Conservation (phyloP, 2,888 invertebrate genomes). For the Sesia bembeciformis region DNA sequence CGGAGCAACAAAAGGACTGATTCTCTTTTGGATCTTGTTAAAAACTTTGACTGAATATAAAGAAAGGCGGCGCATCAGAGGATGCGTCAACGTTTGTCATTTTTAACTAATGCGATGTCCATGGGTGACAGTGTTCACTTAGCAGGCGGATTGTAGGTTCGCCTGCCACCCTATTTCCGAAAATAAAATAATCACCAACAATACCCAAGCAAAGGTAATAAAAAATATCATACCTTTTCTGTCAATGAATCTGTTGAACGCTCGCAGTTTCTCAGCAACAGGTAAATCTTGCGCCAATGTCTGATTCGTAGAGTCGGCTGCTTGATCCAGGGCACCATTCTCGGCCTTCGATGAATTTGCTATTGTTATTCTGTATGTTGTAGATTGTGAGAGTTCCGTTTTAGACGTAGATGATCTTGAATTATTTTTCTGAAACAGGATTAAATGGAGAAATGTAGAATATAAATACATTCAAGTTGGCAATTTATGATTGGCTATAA, state of each 20-base stretch:
- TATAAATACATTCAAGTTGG: neutral
- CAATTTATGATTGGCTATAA: neutral
- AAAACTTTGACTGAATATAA: too few relatives aligned
- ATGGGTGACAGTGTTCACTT: too few relatives aligned
- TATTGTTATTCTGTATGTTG: conserved; percentile 4
- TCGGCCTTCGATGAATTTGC: conserved; percentile 15
- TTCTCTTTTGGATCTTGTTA: too few relatives aligned
- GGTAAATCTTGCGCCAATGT: conserved; percentile 55
- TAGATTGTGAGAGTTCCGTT: conserved; percentile 15
- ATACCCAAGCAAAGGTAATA: too few relatives aligned
- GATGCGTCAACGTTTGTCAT: too few relatives aligned
- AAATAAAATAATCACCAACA: too few relatives aligned
- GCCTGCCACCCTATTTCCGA: too few relatives aligned
- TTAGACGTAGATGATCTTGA: conserved; percentile 16
- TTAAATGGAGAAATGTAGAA: neutral
- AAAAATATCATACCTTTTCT: conserved; percentile 44
- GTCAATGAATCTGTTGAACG: conserved; percentile 53
- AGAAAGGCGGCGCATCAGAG: too few relatives aligned
- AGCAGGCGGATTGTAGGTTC: too few relatives aligned
- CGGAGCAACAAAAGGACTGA: too few relatives aligned
- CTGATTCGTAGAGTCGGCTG: conserved; percentile 50
- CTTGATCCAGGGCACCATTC: conserved; percentile 39
- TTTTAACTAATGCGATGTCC: too few relatives aligned
- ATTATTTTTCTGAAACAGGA: conserved; percentile 31
- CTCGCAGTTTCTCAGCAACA: conserved; percentile 58